Conservation (phyloP, 2,888 invertebrate genomes). For the Protonemura montana region DNA sequence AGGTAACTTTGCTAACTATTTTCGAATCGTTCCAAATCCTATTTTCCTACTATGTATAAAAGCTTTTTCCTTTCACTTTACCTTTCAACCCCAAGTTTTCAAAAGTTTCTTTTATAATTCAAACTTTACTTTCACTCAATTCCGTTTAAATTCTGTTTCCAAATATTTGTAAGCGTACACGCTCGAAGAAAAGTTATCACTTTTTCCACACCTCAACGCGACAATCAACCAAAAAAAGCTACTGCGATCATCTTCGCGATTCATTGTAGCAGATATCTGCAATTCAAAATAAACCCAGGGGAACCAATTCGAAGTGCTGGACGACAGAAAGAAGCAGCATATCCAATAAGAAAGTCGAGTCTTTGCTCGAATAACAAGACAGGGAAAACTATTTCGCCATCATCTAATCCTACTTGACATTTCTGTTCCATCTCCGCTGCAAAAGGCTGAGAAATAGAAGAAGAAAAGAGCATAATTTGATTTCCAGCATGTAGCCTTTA, state of each 20-base stretch:
- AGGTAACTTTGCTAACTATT: too few relatives aligned
- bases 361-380: background rate
- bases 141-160: background rate
- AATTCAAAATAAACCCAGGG: background rate
- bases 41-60: too few relatives aligned
- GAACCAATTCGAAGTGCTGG: background rate
- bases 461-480: constrained; percentile 27
- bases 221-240: background rate
- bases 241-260: background rate
- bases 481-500: constrained; percentile 16
- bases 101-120: too few relatives aligned
- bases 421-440: background rate
- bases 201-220: background rate
- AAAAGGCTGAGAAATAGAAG: background rate
- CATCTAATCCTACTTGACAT: constrained; percentile 7
- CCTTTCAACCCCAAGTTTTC: too few relatives aligned
- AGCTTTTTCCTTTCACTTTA: too few relatives aligned
- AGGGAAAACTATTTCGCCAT: background rate
- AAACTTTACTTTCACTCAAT: too few relatives aligned
- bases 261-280: background rate
- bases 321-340: background rate
- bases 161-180: too few relatives aligned
- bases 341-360: background rate
- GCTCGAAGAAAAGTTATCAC: too few relatives aligned
- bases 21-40: too few relatives aligned